Conservation (phyloP, 2,113 vertebrate species). For the Pandion haliaetus region DNA sequence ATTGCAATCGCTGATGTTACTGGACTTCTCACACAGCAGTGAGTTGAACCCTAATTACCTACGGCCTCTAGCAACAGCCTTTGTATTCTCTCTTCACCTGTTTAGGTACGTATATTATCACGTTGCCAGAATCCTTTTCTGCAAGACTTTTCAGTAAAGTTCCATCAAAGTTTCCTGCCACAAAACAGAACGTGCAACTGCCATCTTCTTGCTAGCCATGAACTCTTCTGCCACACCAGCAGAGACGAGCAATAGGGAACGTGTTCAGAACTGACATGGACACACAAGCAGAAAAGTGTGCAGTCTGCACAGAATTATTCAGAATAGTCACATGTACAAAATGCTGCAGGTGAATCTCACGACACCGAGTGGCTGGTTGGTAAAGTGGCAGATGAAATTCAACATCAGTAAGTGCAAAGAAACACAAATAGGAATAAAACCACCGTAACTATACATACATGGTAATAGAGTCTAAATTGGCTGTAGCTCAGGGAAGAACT, state of each 20-base stretch:
- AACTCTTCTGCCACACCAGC: neutral
- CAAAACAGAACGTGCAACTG: neutral
- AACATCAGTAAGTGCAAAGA: neutral
- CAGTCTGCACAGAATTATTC: neutral
- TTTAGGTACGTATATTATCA: fast-evolving
- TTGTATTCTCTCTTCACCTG: neutral
- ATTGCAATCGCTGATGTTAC: neutral
- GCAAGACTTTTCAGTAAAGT: neutral
- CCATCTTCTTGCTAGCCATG: neutral
- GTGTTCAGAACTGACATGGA: neutral
- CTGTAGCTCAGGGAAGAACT: neutral
- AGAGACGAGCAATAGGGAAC: neutral
- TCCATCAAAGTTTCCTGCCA: neutral
- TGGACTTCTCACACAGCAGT: neutral
- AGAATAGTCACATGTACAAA: neutral
- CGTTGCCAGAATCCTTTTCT: neutral
- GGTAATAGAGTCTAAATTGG: neutral
- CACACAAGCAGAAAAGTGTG: neutral
- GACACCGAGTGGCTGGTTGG: neutral
- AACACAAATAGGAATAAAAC: neutral
- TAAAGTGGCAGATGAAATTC: neutral
- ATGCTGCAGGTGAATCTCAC: neutral
- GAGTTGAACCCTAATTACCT: neutral
- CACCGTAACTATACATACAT: neutral
- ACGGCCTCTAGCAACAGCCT: neutral